Evolutionary conservation across 2,797 vertebrate species (phyloP).

Genomic region (Labeo calbasu): DNA sequence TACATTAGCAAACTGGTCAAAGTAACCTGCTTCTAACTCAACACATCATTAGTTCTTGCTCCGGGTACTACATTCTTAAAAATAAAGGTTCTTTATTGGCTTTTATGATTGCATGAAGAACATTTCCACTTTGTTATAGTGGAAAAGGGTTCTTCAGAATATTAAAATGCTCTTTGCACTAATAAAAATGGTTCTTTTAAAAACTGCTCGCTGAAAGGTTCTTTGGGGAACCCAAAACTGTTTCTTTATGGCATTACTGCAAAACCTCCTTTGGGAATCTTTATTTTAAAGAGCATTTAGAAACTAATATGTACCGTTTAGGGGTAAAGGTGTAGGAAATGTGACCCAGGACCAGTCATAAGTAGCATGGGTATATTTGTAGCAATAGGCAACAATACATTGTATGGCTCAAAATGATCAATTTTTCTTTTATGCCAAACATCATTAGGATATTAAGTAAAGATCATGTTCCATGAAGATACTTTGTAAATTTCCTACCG

Average conservation of each 20-base stretch:
- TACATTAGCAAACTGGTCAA: constrained; percentile 25
- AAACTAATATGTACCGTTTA: background rate
- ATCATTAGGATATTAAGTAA: no score
- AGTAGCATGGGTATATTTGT: no score
- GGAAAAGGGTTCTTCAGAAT: background rate
- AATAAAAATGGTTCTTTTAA: background rate
- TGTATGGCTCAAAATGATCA: no score
- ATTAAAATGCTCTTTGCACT: background rate
- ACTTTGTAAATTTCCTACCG: no score
- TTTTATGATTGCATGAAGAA: background rate
- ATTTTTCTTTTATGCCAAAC: no score
- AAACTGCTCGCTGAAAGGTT: background rate
- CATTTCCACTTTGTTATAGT: no score
- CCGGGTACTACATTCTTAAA: background rate
- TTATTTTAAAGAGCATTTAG: background rate
- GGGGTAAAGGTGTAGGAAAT: no score
- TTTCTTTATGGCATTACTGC: background rate
- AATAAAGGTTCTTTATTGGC: background rate
- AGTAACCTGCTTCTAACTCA: constrained; percentile 18
- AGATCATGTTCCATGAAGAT: no score
- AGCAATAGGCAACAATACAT: no score
- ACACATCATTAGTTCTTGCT: background rate
- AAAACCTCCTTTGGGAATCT: background rate
- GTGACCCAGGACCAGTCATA: no score
- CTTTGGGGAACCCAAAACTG: background rate